These are phyloP conservation scores for Synanthedon myopaeformis DNA, from an alignment of 2,888 invertebrate species.

Conservation along the genomic window DNA sequence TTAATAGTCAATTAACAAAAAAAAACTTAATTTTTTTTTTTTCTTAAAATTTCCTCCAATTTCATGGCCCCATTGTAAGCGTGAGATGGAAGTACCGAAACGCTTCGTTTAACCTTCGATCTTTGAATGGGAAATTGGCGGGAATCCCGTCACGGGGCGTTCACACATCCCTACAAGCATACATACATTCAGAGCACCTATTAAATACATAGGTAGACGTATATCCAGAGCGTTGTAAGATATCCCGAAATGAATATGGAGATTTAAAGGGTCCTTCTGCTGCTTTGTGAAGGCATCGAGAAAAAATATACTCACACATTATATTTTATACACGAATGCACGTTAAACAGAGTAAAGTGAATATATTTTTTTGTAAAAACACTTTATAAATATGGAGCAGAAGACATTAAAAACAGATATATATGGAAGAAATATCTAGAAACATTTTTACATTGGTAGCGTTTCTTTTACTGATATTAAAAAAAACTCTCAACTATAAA, in stretches of 20 bases:
- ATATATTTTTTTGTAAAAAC: too few species aligned
- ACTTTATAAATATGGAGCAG: too few species aligned
- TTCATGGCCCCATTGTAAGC: slow-evolving; percentile 22
- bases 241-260: not conserved
- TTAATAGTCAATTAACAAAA: too few species aligned
- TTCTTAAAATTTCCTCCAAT: slow-evolving; percentile 1
- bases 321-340: not conserved
- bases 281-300: not conserved
- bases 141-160: slow-evolving; percentile 16
- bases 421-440: too few species aligned
- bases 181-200: not conserved
- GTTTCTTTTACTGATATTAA: too few species aligned
- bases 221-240: not conserved
- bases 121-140: slow-evolving; percentile 44
- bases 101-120: slow-evolving; percentile 63
- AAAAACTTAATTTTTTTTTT: too few species aligned
- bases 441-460: too few species aligned
- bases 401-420: too few species aligned
- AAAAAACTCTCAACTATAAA: too few species aligned
- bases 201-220: too few species aligned
- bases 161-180: not conserved
- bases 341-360: not conserved
- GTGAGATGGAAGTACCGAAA: slow-evolving; percentile 33
- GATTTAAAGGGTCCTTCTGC: not conserved
- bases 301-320: not conserved